Conservation (phyloP, 2,113 vertebrate species). For the Oriolus oriolus region DNA sequence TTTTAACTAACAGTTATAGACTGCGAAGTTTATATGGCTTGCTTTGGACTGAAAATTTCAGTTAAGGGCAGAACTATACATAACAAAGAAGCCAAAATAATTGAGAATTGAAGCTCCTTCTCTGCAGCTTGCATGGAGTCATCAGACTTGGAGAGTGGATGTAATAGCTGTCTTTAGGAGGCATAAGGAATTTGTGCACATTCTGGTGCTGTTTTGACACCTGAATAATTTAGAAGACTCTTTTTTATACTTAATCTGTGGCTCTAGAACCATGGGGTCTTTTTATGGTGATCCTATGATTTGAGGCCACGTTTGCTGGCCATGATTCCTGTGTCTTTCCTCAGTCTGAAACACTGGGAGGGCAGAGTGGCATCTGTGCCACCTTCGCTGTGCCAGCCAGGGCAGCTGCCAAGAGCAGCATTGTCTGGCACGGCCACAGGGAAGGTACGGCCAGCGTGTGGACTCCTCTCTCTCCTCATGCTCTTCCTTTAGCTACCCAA, state of each 20-base stretch:
- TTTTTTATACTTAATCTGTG: neutral
- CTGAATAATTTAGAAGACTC: neutral
- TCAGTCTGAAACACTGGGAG: neutral
- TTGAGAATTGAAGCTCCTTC: neutral
- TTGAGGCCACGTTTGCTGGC: neutral
- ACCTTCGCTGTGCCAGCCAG: neutral
- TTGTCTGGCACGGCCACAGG: neutral
- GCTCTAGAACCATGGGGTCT: neutral
- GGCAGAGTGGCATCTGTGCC: accelerated
- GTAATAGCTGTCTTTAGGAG: neutral
- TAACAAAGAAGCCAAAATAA: neutral
- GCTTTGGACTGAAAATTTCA: slow-evolving; percentile 39
- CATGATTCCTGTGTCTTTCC: neutral
- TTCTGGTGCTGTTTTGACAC: neutral
- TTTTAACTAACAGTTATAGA: slow-evolving; percentile 13
- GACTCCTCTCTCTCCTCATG: neutral
- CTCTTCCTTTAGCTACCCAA: neutral
- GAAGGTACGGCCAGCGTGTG: neutral
- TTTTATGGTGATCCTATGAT: neutral
- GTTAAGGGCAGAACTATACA: slow-evolving; percentile 6
- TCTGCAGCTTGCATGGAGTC: neutral
- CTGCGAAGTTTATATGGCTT: neutral
- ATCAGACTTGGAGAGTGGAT: neutral
- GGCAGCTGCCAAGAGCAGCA: neutral
- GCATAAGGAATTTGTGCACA: neutral